Base-by-base conservation (phyloP, 2,888 invertebrate species). In the Cynaeus angustus region DNA sequence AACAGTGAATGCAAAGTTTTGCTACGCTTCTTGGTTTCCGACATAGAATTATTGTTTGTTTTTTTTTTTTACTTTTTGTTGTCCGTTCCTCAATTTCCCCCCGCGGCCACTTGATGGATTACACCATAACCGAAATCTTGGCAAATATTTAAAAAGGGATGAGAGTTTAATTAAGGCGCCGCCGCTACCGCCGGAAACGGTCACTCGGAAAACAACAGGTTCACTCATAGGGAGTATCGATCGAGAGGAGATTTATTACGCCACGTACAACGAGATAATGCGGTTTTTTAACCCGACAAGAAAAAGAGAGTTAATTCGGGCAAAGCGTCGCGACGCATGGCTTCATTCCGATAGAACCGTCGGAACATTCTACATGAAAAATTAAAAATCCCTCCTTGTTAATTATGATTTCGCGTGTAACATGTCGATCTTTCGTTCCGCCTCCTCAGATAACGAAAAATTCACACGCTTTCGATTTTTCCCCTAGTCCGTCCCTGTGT, bases 151-250 rank as follows among this genome's bases (percentile, higher is more conserved):
- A 61, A 61, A 61, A 37, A 37, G 45, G 61, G 61, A 61, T 50
- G 48, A 46, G 59, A 26, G 50, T 50, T 61, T 61, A 61, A 61
- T 61, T 61, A 61, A 61, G 61, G 61, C 61, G 61, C 21, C 12
- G 33, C 48, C 33, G 59, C 14, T n/a, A n/a, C n/a, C 33, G 46
- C 48, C 10, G 48, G 61, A 61, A 61, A 61, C 50, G 61, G 61
- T 61, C 61, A 61, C 61, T 61, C 61, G 61, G 61, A 50, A 61
- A 61, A 61, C 61, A 61, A 50, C 61, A 50, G 61, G 50, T 61
- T 50, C 48, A 61, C 38, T 59, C 59, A 48, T 50, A 61, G 50
- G 50, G 46, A 50, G 12, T 61, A 61, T 61, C 28, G 61, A 61
- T 61, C 61, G 16, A 10, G 8, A 48, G 9, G 16, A 50, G 50